A percentile compares a stretch with the other conserved stretches of the same genome.
Evolutionary conservation across 2,113 vertebrate species (phyloP).

Genomic region (Malurus elegans): DNA sequence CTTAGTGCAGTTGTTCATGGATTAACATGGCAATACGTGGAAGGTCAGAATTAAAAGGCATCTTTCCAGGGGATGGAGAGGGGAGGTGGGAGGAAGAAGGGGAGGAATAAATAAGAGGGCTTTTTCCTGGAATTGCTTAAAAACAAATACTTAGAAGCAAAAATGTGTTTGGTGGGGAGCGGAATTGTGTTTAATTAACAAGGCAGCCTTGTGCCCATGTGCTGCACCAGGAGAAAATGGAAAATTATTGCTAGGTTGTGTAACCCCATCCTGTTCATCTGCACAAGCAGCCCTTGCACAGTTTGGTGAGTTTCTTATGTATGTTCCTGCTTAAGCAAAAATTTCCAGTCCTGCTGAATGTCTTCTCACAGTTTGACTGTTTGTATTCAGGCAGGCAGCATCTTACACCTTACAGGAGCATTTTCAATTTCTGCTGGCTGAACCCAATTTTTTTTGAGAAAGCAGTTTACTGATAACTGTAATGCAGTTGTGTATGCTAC

Average conservation of each 20-base stretch:
- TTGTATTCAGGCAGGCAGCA: not conserved
- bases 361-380: not conserved
- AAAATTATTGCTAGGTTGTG: not conserved
- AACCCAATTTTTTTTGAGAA: not conserved
- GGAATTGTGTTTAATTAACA: not conserved
- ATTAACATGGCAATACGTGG: not conserved
- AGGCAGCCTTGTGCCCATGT: not conserved
- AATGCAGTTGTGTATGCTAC: not conserved
- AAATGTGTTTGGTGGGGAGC: not conserved
- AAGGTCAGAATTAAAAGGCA: not conserved
- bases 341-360: not conserved
- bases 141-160: not conserved
- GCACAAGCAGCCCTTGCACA: not conserved
- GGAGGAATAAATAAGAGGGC: not conserved
- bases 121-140: constrained; percentile 36
- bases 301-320: not conserved
- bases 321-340: not conserved
- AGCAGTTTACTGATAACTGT: not conserved
- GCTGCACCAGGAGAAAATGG: not conserved
- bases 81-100: not conserved
- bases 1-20: not conserved
- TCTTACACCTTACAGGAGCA: not conserved
- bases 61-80: not conserved
- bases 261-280: not conserved
- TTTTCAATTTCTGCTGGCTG: not conserved